Base-by-base conservation (phyloP, 1,140 invertebrate species). In the Drosophila takahashii region DNA sequence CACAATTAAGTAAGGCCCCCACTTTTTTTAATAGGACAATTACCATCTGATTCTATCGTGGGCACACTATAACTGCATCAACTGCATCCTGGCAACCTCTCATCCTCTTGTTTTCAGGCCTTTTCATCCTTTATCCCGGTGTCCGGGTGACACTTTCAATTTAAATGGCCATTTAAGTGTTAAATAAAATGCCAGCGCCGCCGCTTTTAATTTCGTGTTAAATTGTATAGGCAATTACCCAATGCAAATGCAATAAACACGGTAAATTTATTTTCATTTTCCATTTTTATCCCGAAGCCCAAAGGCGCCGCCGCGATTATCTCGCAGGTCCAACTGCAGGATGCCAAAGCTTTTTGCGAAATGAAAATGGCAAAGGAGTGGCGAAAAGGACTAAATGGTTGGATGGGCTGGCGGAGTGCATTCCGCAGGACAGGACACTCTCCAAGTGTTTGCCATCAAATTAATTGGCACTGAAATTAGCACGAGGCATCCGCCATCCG, bases 401-500 rank as follows among this genome's bases (percentile, higher is more conserved):
- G 39, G n/a, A 4, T 18, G 16, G 9, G 39, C 3, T 3, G n/a
- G 36, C 47, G 6, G 26, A 48, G 26, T 50, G 47, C 47, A 50
- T 50, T 50, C 4, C 47, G 27, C 47, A 18, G 48, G 48, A 51
- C 48, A 54, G 79, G 22, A 22, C 62, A 32, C 41, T 22, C 39
- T 65, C 71, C 61, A 86, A 87, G 84, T 86, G 79, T 86, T 86
- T 86, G 83, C 83, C 75, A 86, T 86, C 79, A 86, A 86, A 86
- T 86, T 86, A 86, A 86, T 86, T 86, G 83, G 83, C 83, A 86
- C 84, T 86, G 86, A 86, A 86, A 86, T 86, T 86, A 86, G 81
- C 81, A 78, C 83, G 65, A 67, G 50, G 65, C 71, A 72, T 65
- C 41, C 41, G 39, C 39, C 37, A 39, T 15, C 62, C 59, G 54